Percentiles rank a stretch among this genome's conserved stretches.
Evolutionary conservation across 2,113 vertebrate genomes (phyloP).

Genomic region (Machaerirhynchus nigripectus): DNA sequence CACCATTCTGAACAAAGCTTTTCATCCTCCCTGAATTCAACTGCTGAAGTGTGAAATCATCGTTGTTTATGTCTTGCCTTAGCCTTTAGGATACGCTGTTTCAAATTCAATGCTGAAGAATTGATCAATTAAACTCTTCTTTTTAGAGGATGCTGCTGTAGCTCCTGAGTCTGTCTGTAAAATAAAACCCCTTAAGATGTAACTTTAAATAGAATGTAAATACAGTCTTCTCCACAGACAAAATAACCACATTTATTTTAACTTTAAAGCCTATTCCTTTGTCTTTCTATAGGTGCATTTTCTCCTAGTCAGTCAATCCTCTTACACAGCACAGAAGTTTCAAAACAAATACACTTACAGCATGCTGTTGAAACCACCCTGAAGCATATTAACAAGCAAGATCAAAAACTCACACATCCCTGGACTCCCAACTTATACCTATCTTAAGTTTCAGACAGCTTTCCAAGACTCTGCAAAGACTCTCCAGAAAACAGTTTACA

Average conservation of each 20-base stretch:
- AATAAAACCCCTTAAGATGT: conserved; percentile 18
- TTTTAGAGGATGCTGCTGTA: conserved; percentile 77
- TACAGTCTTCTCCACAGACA: background rate
- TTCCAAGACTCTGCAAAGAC: background rate
- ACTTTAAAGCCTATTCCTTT: background rate
- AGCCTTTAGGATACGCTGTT: conserved; percentile 90
- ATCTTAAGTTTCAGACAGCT: background rate
- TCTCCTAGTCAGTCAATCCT: background rate
- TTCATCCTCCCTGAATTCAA: background rate
- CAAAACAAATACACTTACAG: background rate
- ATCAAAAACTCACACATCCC: background rate
- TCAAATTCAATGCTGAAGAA: conserved; percentile 98
- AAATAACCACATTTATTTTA: background rate
- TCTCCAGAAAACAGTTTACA: background rate
- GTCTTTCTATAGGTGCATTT: background rate
- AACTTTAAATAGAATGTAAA: background rate
- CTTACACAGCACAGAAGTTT: background rate
- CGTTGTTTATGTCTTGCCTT: background rate
- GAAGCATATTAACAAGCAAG: background rate
- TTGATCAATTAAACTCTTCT: conserved; percentile 98
- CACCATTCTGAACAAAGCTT: background rate
- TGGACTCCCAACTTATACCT: background rate
- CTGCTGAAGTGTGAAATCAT: background rate
- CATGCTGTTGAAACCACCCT: background rate
- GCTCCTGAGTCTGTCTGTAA: conserved; percentile 76